A percentile compares a stretch with the other conserved stretches of the same genome.
Evolutionary conservation across 2,797 vertebrate genomes (phyloP).

Genomic region (Gambusia yucatana): DNA sequence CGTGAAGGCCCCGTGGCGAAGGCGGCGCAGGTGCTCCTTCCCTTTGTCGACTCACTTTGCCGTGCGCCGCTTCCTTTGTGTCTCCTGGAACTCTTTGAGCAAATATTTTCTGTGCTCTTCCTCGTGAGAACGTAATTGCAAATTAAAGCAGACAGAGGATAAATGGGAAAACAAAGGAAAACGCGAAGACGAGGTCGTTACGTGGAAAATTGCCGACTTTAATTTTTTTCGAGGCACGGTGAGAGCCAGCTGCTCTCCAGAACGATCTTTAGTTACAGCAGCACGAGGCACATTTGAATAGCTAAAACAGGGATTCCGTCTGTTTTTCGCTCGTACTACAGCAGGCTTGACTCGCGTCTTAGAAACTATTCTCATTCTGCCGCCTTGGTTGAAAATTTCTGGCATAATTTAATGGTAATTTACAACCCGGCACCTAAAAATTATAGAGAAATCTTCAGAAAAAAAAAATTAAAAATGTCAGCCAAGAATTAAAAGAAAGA

Average conservation of each 20-base stretch:
- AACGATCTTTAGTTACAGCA: conserved; percentile 50
- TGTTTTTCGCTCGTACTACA: conserved; percentile 40
- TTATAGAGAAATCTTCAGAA: conserved; percentile 11
- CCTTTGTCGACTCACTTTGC: conserved; percentile 41
- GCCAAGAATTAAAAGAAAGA: conserved; percentile 4
- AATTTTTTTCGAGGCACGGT: conserved; percentile 55
- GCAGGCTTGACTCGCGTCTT: conserved; percentile 31
- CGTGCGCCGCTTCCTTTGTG: conserved; percentile 24
- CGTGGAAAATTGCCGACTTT: conserved; percentile 47
- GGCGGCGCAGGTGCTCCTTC: conserved; percentile 45
- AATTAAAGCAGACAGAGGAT: conserved; percentile 27
- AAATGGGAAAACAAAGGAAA: conserved; percentile 29
- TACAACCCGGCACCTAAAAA: conserved; percentile 15
- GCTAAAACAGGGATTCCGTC: conserved; percentile 22
- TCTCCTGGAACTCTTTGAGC: conserved; percentile 28
- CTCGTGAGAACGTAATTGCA: conserved; percentile 24
- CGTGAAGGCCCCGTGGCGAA: conserved; percentile 30
- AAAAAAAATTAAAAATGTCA: conserved; percentile 7
- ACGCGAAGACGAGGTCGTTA: conserved; percentile 19
- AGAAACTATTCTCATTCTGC: conserved; percentile 25
- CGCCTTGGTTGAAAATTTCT: conserved; percentile 25
- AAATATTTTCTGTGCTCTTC: conserved; percentile 36
- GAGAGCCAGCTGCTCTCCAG: conserved; percentile 53
- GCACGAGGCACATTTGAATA: conserved; percentile 30
- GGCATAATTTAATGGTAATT: conserved; percentile 10